Evolutionary conservation across 2,888 invertebrate genomes (phyloP).

Genomic region (Temnothorax unifasciatus): DNA sequence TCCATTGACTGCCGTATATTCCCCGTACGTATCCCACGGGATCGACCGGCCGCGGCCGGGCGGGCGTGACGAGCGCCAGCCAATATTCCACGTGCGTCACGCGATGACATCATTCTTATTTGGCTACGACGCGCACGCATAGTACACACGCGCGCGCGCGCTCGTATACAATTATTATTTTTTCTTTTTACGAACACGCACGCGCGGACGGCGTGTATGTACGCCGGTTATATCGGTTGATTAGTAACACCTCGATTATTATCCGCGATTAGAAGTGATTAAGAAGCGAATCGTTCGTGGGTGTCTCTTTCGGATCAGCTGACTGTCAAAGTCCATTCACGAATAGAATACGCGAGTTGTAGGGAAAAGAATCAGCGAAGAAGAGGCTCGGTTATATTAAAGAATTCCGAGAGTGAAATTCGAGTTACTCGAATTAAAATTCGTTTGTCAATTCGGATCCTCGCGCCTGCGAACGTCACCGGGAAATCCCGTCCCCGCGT

Average conservation of each 20-base stretch:
- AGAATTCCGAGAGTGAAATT: neutral
- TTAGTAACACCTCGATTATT: neutral
- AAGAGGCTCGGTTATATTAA: too few relatives aligned
- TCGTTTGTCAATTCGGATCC: neutral
- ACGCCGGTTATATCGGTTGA: neutral
- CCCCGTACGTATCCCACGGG: conserved; percentile 41
- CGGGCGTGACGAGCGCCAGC: conserved; percentile 28
- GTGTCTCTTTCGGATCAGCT: neutral
- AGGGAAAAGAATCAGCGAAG: neutral
- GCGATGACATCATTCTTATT: conserved; percentile 71
- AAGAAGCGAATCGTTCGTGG: neutral
- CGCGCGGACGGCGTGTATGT: too few relatives aligned
- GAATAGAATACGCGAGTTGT: neutral
- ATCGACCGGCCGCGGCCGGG: neutral
- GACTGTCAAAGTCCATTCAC: neutral
- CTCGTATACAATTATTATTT: neutral
- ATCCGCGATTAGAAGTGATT: neutral
- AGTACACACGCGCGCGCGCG: neutral
- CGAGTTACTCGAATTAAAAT: neutral
- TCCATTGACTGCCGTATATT: conserved; percentile 34
- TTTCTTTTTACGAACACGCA: neutral
- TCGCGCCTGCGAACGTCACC: neutral
- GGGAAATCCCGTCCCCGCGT: neutral
- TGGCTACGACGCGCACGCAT: conserved; percentile 28
- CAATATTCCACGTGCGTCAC: conserved; percentile 67